phyloP scores from a whole-genome alignment of 2,888 invertebrate species.

The Eupeodes latifasciatus region DNA sequence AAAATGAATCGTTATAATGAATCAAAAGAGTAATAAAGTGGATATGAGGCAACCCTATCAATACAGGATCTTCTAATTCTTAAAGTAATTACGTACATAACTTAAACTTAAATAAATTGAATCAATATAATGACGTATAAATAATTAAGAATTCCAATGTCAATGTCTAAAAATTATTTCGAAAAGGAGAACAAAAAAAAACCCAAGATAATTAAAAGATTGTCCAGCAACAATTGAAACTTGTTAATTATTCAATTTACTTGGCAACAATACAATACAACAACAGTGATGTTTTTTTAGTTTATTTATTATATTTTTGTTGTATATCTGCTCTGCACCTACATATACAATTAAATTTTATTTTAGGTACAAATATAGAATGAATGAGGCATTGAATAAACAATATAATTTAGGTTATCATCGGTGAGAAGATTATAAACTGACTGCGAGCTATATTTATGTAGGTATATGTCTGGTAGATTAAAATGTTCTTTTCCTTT shows the following conservation, averaged over 20 bases:
- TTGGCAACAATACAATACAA: conserved; percentile 38
- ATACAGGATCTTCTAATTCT: too few species aligned
- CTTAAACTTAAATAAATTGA: background rate
- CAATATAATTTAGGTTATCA: conserved; percentile 70
- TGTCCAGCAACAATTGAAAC: conserved; percentile 51
- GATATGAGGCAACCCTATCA: too few species aligned
- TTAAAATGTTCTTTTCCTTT: background rate
- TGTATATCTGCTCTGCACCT: conserved; percentile 16
- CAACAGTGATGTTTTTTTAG: background rate
- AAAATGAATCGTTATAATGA: too few species aligned
- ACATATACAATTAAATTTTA: conserved; percentile 21
- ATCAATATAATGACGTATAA: background rate
- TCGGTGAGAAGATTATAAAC: conserved; percentile 61
- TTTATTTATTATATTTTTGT: conserved; percentile 3
- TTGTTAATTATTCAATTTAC: conserved; percentile 63
- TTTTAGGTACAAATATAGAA: background rate
- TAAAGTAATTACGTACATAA: background rate
- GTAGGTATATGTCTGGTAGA: background rate
- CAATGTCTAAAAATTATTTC: background rate
- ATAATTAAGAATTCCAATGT: conserved; percentile 7
- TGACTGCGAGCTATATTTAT: conserved; percentile 14
- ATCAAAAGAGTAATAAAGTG: too few species aligned
- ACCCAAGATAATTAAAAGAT: conserved; percentile 46
- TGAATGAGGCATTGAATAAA: conserved; percentile 32
- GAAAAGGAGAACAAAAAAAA: background rate